These are phyloP conservation scores for Apocrypta bakeri DNA, from an alignment of 1,140 invertebrate species.

Conservation along the genomic window DNA sequence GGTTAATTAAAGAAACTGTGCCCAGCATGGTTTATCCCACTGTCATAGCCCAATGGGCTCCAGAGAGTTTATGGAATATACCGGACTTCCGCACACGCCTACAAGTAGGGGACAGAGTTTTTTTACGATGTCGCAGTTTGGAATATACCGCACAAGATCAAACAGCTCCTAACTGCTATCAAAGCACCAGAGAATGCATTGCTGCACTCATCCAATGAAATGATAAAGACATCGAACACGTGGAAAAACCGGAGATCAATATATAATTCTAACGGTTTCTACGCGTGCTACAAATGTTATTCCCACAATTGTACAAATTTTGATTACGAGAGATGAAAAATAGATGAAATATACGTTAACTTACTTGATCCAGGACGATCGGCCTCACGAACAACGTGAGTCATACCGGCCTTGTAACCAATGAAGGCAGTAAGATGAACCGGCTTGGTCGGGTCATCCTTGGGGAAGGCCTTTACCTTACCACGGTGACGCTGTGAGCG, in stretches of 20 bases:
- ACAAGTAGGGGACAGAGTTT: slow-evolving; percentile 71
- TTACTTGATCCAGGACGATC: slow-evolving; percentile 99
- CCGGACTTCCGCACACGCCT: slow-evolving; percentile 70
- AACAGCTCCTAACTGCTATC: slow-evolving; percentile 69
- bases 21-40: slow-evolving; percentile 83
- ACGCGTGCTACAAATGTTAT: too few species aligned
- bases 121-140: slow-evolving; percentile 63
- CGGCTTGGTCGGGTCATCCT: slow-evolving; percentile 96
- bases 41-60: slow-evolving; percentile 80
- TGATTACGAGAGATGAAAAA: too few species aligned
- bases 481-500: slow-evolving; percentile 95
- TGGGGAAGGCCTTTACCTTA: slow-evolving; percentile 99
- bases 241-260: too few species aligned
- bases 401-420: slow-evolving; percentile 99
- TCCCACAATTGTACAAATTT: too few species aligned
- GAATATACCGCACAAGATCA: slow-evolving; percentile 64
- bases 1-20: slow-evolving; percentile 69
- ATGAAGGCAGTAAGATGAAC: slow-evolving; percentile 99
- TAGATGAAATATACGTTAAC: slow-evolving; percentile 68
- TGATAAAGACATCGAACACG: slow-evolving; percentile 55
- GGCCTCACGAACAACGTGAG: slow-evolving; percentile 98
- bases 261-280: too few species aligned
- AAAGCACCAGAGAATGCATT: slow-evolving; percentile 52
- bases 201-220: slow-evolving; percentile 47
- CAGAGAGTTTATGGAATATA: slow-evolving; percentile 67